phyloP scores from a whole-genome alignment of 2,797 vertebrate genomes.

The Gambusia yucatana region DNA sequence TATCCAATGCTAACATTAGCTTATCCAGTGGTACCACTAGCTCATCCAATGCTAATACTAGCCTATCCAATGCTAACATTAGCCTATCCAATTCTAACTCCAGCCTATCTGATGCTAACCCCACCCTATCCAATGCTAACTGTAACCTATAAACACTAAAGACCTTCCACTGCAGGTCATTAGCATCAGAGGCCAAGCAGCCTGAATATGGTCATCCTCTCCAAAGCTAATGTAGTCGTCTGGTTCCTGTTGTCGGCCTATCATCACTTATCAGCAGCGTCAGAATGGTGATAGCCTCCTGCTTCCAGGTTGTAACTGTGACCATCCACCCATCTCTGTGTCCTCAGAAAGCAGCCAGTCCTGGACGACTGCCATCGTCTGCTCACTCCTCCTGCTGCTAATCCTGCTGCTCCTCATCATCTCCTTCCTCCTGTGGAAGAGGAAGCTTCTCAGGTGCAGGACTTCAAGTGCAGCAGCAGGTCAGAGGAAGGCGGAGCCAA shows the following conservation, averaged over 20 bases:
- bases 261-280: background rate
- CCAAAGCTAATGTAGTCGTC: background rate
- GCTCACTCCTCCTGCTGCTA: background rate
- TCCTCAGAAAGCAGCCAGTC: background rate
- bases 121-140: too few relatives aligned
- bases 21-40: too few relatives aligned
- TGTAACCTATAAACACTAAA: too few relatives aligned
- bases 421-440: slow-evolving; percentile 26
- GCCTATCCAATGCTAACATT: too few relatives aligned
- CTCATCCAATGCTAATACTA: too few relatives aligned
- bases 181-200: too few relatives aligned
- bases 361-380: background rate
- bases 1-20: too few relatives aligned
- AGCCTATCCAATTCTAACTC: too few relatives aligned
- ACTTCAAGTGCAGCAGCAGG: slow-evolving; percentile 25
- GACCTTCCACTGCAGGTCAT: too few relatives aligned
- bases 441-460: background rate
- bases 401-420: slow-evolving; percentile 17
- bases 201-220: background rate
- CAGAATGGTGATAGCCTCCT: background rate
- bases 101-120: too few relatives aligned
- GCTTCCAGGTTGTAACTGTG: background rate
- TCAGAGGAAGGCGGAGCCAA: slow-evolving; percentile 3
- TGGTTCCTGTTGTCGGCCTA: background rate
- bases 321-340: background rate